Conservation (phyloP, 2,797 vertebrate species). For the Sebastiscus albofasciatus region DNA sequence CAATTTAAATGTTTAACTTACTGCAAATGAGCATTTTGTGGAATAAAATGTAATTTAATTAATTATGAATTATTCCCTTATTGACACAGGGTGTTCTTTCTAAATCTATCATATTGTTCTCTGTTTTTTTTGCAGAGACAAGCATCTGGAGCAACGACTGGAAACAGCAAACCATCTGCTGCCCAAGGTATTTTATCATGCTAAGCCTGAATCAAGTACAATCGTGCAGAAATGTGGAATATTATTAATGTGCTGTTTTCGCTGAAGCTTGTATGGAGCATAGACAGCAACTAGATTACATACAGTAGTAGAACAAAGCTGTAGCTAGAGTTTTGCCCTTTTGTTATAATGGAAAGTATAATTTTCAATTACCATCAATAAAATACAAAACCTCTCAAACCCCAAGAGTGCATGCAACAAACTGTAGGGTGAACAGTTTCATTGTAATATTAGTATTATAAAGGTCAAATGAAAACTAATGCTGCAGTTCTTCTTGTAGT, state of each 20-base stretch:
- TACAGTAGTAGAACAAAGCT: background rate
- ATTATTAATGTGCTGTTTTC: background rate
- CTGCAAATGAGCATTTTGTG: background rate
- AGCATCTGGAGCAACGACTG: slow-evolving; percentile 86
- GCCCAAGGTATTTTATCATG: slow-evolving; percentile 83
- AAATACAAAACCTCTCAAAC: background rate
- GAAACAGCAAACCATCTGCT: slow-evolving; percentile 88
- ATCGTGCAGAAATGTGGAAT: background rate
- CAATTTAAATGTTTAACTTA: background rate
- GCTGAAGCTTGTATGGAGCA: background rate
- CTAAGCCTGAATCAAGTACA: background rate
- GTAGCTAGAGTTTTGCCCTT: background rate
- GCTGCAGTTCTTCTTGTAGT: background rate
- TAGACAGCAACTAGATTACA: background rate
- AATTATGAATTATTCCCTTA: background rate
- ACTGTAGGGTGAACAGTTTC: no score
- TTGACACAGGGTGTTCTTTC: background rate
- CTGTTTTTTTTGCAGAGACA: slow-evolving; percentile 83
- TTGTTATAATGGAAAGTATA: background rate
- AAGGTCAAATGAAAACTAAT: background rate
- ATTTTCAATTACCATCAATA: background rate
- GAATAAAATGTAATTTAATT: background rate
- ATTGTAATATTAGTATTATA: background rate
- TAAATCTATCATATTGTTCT: background rate
- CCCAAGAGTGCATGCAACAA: background rate